Conservation (phyloP, 2,797 vertebrate species). For the Poeciliopsis infans region DNA sequence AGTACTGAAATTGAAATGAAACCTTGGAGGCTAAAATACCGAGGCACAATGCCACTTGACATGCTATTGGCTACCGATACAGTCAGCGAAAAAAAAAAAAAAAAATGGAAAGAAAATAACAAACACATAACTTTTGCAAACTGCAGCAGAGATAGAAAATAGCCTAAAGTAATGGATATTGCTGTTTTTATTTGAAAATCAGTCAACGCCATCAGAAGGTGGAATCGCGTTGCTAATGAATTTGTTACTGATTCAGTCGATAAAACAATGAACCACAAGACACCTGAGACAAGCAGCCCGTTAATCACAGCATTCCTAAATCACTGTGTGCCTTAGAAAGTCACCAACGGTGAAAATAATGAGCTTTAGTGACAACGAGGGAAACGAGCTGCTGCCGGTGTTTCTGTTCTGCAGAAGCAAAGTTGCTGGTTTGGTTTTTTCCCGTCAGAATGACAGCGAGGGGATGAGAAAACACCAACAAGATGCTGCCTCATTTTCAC, state of each 20-base stretch:
- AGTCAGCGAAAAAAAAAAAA: neutral
- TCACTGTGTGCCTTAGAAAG: neutral
- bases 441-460: slow-evolving; percentile 22
- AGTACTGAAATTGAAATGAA: no score
- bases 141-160: neutral
- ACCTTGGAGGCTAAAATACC: neutral
- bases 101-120: neutral
- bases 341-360: slow-evolving; percentile 11
- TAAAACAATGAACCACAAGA: slow-evolving; percentile 2
- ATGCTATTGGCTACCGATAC: no score
- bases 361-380: slow-evolving; percentile 2
- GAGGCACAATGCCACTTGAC: neutral
- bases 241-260: neutral
- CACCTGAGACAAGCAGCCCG: neutral
- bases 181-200: neutral
- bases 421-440: slow-evolving; percentile 30
- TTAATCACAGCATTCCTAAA: slow-evolving; percentile 6
- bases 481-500: slow-evolving; percentile 34
- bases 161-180: neutral
- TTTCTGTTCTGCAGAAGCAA: slow-evolving; percentile 4
- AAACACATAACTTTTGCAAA: neutral
- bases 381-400: neutral
- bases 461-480: slow-evolving; percentile 39
- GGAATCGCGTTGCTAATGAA: neutral
- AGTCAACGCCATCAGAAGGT: neutral